phyloP scores from a whole-genome alignment of 2,113 vertebrate species.

The Scomber japonicus region DNA sequence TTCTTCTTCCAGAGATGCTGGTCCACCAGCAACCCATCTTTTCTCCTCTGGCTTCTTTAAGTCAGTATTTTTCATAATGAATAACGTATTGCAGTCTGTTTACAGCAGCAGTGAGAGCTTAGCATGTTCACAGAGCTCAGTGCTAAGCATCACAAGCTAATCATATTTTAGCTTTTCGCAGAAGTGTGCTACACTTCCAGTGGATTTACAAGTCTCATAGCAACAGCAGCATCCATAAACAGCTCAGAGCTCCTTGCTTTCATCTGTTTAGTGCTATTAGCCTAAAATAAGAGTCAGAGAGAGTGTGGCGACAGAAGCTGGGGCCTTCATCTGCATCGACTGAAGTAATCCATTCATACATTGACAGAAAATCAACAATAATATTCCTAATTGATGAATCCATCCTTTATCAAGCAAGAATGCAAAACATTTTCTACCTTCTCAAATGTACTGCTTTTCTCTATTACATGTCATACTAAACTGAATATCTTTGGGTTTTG shows the following conservation, averaged over 20 bases:
- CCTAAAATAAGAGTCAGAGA: background rate
- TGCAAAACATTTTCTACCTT: background rate
- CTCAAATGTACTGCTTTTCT: constrained; percentile 8
- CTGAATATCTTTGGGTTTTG: background rate
- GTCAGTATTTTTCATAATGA: constrained; percentile 20
- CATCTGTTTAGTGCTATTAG: background rate
- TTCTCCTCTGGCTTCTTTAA: background rate
- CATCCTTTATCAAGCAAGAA: background rate
- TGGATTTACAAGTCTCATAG: constrained; percentile 43
- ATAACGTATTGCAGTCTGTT: background rate
- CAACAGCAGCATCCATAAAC: constrained; percentile 39
- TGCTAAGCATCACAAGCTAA: background rate
- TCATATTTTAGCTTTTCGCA: constrained; percentile 36
- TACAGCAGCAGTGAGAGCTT: background rate
- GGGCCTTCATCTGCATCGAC: too few species aligned
- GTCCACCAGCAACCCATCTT: background rate
- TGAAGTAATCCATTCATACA: background rate
- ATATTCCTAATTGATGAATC: too few species aligned
- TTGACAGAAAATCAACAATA: background rate
- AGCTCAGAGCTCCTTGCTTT: background rate
- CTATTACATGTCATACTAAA: background rate
- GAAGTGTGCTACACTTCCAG: constrained; percentile 4
- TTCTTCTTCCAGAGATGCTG: background rate
- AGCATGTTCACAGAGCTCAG: constrained; percentile 4
- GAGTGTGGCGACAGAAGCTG: background rate